A percentile compares a stretch with the other conserved stretches of the same genome.
Conservation (phyloP, 2,888 invertebrate genomes). For the Andrena hattorfiana region DNA sequence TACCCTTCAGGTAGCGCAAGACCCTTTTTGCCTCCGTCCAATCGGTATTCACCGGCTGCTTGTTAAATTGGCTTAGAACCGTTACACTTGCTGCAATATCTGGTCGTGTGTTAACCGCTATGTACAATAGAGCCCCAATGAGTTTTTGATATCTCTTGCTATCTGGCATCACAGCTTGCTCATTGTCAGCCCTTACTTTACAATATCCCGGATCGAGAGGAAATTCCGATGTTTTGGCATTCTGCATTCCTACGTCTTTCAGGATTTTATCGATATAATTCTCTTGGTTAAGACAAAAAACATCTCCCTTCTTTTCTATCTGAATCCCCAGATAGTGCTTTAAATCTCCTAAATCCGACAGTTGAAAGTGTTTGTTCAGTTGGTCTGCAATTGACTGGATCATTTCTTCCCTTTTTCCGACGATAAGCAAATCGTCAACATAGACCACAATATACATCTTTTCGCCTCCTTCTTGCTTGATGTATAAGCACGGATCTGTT, state of each 20-base stretch:
- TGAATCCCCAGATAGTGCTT: not conserved
- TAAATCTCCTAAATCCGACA: not conserved
- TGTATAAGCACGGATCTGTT: not conserved
- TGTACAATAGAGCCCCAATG: not conserved
- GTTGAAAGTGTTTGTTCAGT: not conserved
- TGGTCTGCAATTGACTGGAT: not conserved
- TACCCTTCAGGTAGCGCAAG: not conserved
- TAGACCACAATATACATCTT: not conserved
- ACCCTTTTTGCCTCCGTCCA: slow-evolving; percentile 1
- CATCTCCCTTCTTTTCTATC: too few relatives aligned
- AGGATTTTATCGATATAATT: not conserved
- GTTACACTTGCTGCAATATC: not conserved
- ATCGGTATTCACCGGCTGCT: not conserved
- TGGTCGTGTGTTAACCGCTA: not conserved
- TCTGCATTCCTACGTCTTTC: not conserved
- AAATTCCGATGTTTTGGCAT: not conserved
- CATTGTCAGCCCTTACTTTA: not conserved
- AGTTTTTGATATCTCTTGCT: not conserved
- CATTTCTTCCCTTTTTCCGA: not conserved
- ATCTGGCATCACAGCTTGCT: not conserved
- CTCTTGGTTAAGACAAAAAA: not conserved
- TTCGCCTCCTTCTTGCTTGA: not conserved
- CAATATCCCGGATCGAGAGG: not conserved
- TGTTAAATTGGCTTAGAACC: not conserved
- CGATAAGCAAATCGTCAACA: not conserved